phyloP scores from a whole-genome alignment of 2,888 invertebrate species.

The Agapostemon virescens region DNA sequence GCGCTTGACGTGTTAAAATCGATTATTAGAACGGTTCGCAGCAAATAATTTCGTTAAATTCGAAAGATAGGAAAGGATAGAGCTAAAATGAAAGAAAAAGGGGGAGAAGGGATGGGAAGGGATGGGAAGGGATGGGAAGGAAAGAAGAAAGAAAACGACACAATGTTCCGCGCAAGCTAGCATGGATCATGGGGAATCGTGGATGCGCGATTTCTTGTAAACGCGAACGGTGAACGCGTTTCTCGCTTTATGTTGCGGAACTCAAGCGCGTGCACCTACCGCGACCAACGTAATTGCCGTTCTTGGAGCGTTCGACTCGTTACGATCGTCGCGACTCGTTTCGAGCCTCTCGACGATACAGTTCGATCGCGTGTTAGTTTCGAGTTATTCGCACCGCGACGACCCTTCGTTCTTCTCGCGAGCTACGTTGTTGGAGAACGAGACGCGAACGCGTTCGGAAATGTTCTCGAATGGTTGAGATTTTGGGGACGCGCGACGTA shows the following conservation, averaged over 20 bases:
- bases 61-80: slow-evolving; percentile 21
- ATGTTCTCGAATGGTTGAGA: background rate
- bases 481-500: background rate
- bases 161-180: background rate
- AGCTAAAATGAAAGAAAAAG: no score
- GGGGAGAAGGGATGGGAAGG: background rate
- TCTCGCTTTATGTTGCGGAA: slow-evolving; percentile 1
- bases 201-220: background rate
- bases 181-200: background rate
- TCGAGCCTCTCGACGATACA: background rate
- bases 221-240: background rate
- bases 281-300: background rate
- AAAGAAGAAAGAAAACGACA: background rate
- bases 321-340: background rate
- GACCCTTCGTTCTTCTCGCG: background rate
- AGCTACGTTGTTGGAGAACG: background rate
- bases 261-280: background rate
- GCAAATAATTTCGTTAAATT: slow-evolving; percentile 20
- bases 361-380: background rate
- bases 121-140: background rate
- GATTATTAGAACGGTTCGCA: no score
- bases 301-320: background rate
- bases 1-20: no score
- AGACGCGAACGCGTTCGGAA: background rate
- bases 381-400: no score